Percentiles rank a stretch among this genome's conserved stretches.
phyloP scores from a whole-genome alignment of 1,140 invertebrate genomes.

The Magallana gigas region DNA sequence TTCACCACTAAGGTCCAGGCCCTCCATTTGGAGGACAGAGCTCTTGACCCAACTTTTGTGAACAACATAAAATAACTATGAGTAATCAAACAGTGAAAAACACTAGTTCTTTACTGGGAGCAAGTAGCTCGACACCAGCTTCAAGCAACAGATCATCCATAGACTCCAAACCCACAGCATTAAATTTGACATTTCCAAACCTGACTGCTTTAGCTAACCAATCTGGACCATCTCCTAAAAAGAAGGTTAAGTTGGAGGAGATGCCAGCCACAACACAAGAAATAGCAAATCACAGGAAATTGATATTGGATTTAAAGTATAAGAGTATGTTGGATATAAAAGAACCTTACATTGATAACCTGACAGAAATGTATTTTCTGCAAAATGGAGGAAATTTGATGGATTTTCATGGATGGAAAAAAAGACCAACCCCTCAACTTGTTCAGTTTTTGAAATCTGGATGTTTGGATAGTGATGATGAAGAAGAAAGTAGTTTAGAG shows the following conservation, averaged over 20 bases:
- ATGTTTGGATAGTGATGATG: conserved; percentile 85
- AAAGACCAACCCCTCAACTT: conserved; percentile 87
- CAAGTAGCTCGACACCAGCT: conserved; percentile 40
- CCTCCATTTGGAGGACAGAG: conserved; percentile 59
- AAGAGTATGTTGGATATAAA: conserved; percentile 75
- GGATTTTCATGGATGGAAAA: conserved; percentile 90
- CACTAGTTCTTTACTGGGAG: conserved; percentile 9
- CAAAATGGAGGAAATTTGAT: conserved; percentile 92
- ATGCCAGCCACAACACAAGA: conserved; percentile 71
- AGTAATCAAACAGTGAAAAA: conserved; percentile 47
- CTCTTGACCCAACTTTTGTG: conserved; percentile 70
- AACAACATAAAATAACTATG: conserved; percentile 58
- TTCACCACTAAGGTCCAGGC: conserved; percentile 75
- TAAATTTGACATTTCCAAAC: conserved; percentile 57
- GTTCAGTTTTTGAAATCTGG: conserved; percentile 87
- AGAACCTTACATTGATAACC: conserved; percentile 87
- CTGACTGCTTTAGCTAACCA: conserved; percentile 57
- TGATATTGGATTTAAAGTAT: conserved; percentile 71
- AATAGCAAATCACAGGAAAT: conserved; percentile 71
- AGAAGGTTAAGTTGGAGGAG: conserved; percentile 77
- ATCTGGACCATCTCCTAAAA: conserved; percentile 71
- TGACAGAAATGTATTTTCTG: conserved; percentile 91
- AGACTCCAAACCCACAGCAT: conserved; percentile 46
- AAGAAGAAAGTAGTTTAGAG: conserved; percentile 79
- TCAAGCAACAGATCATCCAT: conserved; percentile 49